Evolutionary conservation across 2,113 vertebrate species (phyloP), one percentile per base, ranked within the genome.

Genomic region (Xiphophorus couchianus): DNA sequence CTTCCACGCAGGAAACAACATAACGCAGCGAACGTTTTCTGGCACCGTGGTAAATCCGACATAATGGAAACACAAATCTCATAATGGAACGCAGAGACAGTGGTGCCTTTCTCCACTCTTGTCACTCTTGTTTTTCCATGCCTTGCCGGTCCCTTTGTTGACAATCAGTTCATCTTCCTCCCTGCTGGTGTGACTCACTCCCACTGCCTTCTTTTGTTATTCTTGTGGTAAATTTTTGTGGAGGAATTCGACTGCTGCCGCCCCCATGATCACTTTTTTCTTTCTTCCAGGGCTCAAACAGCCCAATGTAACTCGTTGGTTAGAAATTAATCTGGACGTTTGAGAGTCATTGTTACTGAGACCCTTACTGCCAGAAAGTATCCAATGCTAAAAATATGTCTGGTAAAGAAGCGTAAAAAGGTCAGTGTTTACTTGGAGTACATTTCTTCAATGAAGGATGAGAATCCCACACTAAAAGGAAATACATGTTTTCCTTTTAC

Each of bases 301-400:
- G 58, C 44, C 15, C 70, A 31, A 68, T 6, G 4, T 64, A 73
- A 85, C 84, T 69, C 19, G 7, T 42, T 62, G 30, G 11, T 28
- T 44, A 80, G 73, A 72, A 76, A 79, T n/a, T 28, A 82, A 73
- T 74, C 22, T 82, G 80, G 63, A 51, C 66, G 60, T 83, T 74
- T 77, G 68, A 86, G 80, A 86, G 78, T 82, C 82, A 82, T 79
- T 73, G 87, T 74, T 68, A 66, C 71, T 11, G 28, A 75, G 71
- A 63, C 27, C 33, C 69, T 82, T 79, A 84, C 76, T 82, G 65
- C 66, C 58, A 81, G 35, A 51, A 1, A 14, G 31, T 12, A 12
- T 37, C 10, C 35, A 37, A 12, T 37, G 35, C 35, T 12, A 37
- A 37, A 37, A 37, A 11, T 37, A 37, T 12, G 35, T 11, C 35